These are phyloP conservation scores for Hormaphis cornu DNA, from an alignment of 1,140 invertebrate genomes.

Conservation along the genomic window DNA sequence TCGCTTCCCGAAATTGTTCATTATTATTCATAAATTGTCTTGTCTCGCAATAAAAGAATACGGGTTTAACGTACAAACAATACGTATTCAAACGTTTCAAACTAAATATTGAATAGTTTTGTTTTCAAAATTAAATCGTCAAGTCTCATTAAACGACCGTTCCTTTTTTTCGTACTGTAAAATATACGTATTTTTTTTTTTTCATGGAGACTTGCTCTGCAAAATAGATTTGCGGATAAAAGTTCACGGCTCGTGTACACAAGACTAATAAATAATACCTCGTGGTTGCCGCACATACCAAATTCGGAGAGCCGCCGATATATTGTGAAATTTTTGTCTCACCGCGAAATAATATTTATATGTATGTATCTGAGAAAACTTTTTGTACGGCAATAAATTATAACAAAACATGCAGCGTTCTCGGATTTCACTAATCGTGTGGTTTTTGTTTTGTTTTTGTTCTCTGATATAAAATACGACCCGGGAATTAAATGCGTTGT, in stretches of 20 bases:
- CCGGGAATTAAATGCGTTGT: not conserved
- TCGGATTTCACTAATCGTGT: not conserved
- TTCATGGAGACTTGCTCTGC: not conserved
- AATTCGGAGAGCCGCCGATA: not conserved
- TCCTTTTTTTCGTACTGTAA: too few species aligned
- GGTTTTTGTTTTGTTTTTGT: too few species aligned
- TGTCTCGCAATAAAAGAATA: too few species aligned
- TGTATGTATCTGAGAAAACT: too few species aligned
- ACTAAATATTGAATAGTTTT: too few species aligned
- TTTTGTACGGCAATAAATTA: not conserved
- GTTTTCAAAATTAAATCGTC: too few species aligned
- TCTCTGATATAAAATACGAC: not conserved
- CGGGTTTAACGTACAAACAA: too few species aligned
- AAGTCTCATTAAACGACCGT: too few species aligned
- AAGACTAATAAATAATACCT: constrained; percentile 2
- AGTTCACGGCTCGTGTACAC: not conserved
- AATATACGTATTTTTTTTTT: too few species aligned
- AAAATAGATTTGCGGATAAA: not conserved
- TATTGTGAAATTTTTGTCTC: not conserved
- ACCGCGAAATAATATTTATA: not conserved
- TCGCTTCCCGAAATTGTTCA: too few species aligned
- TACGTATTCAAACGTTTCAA: too few species aligned
- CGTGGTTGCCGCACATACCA: not conserved
- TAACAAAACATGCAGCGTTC: not conserved
- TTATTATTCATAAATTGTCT: too few species aligned